Conservation (phyloP, 1,140 invertebrate species). For the Aplysia californica region DNA sequence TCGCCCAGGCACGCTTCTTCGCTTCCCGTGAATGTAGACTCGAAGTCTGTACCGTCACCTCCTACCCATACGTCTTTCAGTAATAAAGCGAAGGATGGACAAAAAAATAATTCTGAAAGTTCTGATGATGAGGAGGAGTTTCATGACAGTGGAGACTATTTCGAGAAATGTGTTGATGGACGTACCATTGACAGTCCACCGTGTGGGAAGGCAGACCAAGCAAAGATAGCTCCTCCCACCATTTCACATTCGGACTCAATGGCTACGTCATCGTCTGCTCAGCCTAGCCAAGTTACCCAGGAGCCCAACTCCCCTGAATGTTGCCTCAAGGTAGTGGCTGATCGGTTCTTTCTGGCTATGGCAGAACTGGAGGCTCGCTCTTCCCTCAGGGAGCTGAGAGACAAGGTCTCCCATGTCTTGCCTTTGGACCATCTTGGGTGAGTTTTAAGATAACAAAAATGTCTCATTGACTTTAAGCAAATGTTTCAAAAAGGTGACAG, state of each 20-base stretch:
- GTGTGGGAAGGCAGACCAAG: background rate
- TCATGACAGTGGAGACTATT: conserved; percentile 23
- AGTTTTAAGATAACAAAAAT: background rate
- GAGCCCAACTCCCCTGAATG: no score
- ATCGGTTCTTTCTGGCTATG: conserved; percentile 3
- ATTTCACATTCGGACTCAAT: background rate
- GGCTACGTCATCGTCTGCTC: background rate
- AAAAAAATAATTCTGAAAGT: no score
- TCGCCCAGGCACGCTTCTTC: background rate
- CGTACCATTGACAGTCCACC: background rate
- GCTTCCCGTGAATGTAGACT: no score
- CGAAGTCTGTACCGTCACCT: no score
- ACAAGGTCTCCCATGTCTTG: background rate
- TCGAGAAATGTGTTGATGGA: background rate
- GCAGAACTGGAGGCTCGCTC: background rate
- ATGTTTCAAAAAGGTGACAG: background rate
- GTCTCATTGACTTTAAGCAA: background rate
- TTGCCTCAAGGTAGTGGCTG: conserved; percentile 13
- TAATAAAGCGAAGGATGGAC: background rate
- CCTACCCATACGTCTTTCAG: background rate
- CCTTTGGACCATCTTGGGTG: conserved; percentile 23
- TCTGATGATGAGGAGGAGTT: conserved; percentile 17
- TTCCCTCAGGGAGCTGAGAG: conserved; percentile 8
- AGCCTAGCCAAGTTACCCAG: background rate
- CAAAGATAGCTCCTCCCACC: background rate